A percentile compares a stretch with the other conserved stretches of the same genome.
Conservation (phyloP, 1,140 invertebrate genomes). For the Probaryconus sp. region DNA sequence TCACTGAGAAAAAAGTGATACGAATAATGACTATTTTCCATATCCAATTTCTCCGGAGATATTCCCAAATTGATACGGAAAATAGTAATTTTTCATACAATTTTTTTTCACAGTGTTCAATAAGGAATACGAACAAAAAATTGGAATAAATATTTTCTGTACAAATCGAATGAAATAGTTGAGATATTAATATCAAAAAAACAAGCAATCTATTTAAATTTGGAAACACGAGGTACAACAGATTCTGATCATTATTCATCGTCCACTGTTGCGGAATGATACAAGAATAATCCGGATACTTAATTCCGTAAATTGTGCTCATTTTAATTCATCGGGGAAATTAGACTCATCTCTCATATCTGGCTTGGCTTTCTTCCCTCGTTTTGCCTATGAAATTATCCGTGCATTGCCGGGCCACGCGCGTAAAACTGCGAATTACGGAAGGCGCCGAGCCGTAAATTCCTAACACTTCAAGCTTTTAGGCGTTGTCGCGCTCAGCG, state of each 20-base stretch:
- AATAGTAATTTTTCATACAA: no score
- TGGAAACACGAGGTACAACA: background rate
- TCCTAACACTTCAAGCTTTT: conserved; percentile 50
- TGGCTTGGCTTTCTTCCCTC: conserved; percentile 3
- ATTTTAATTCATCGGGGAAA: conserved; percentile 49
- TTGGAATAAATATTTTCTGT: no score
- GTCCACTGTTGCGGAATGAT: background rate
- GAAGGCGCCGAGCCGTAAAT: conserved; percentile 63
- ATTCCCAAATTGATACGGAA: no score
- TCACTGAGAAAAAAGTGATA: no score
- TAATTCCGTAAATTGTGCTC: conserved; percentile 32
- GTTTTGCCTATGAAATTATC: conserved; percentile 51
- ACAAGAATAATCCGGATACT: conserved; percentile 25
- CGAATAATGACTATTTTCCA: no score
- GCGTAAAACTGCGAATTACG: conserved; percentile 61
- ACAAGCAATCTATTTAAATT: no score
- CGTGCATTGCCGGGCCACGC: conserved; percentile 28
- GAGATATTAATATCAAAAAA: no score
- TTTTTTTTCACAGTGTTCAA: no score
- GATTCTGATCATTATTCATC: background rate
- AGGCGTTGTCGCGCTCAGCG: conserved; percentile 28
- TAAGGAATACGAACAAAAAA: no score
- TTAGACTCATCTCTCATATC: conserved; percentile 40
- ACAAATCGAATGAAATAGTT: no score
- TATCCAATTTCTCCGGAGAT: no score